Evolutionary conservation across 2,113 vertebrate genomes (phyloP).

Genomic region (Notechis scutatus): DNA sequence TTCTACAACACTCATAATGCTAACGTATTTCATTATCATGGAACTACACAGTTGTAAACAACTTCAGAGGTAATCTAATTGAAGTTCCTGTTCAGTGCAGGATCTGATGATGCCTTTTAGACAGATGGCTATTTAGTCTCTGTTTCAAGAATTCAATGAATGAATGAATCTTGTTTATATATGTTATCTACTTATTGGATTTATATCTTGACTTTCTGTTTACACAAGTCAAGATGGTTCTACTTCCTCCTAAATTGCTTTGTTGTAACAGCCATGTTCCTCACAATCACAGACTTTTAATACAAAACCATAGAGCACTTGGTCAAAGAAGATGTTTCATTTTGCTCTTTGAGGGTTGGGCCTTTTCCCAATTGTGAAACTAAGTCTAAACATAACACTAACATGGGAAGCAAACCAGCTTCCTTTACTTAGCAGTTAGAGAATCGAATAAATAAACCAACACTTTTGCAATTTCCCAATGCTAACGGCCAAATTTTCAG

Average conservation of each 20-base stretch:
- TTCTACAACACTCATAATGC: not conserved
- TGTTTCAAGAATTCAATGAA: not conserved
- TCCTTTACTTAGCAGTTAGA: not conserved
- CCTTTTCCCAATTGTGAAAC: not conserved
- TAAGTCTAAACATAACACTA: not conserved
- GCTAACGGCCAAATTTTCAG: not conserved
- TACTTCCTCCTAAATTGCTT: not conserved
- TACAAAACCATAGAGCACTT: not conserved
- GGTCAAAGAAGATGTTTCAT: not conserved
- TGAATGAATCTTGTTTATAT: not conserved
- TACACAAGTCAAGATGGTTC: not conserved
- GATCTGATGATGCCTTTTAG: not conserved
- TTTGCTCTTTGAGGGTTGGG: not conserved
- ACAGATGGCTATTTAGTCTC: not conserved
- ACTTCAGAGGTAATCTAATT: not conserved
- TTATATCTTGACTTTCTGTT: not conserved
- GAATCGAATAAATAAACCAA: not conserved
- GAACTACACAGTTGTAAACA: not conserved
- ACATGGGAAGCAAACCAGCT: not conserved
- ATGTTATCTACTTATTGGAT: not conserved
- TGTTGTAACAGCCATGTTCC: not conserved
- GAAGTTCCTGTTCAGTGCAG: not conserved
- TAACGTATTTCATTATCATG: not conserved
- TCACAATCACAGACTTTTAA: not conserved
- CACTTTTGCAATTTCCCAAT: not conserved